A percentile compares a stretch with the other conserved stretches of the same genome.
Evolutionary conservation across 2,888 invertebrate species (phyloP).

Genomic region (Drosophila testacea): DNA sequence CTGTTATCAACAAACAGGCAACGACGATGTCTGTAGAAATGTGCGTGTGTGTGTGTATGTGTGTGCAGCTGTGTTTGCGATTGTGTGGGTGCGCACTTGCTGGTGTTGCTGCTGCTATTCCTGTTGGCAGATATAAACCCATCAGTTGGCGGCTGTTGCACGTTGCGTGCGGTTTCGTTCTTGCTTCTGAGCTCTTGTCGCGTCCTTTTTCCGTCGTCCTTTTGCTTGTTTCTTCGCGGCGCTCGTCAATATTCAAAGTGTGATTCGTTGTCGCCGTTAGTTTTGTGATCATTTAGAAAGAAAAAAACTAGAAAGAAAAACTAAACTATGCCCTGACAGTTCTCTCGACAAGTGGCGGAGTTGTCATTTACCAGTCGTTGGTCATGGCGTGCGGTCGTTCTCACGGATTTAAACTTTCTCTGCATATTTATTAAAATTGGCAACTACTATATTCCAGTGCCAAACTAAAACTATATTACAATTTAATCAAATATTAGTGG

Average conservation of each 20-base stretch:
- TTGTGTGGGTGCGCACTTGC: constrained; percentile 25
- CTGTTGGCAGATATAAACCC: constrained; percentile 67
- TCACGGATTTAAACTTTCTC: constrained; percentile 27
- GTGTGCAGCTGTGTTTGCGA: constrained; percentile 28
- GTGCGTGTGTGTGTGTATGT: constrained; percentile 25
- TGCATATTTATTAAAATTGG: neutral
- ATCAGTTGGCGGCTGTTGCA: constrained; percentile 80
- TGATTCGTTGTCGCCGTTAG: constrained; percentile 45
- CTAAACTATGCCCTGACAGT: constrained; percentile 38
- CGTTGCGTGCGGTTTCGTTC: constrained; percentile 75
- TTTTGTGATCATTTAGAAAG: constrained; percentile 46
- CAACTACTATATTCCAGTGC: neutral
- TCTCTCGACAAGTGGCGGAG: constrained; percentile 36
- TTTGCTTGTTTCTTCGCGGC: constrained; percentile 22
- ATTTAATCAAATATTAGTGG: neutral
- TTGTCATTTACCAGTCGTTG: constrained; percentile 61
- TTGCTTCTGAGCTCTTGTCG: constrained; percentile 29
- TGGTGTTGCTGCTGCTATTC: constrained; percentile 22
- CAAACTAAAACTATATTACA: neutral
- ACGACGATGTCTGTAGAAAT: constrained; percentile 11
- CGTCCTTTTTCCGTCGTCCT: constrained; percentile 1
- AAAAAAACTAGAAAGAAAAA: constrained; percentile 24
- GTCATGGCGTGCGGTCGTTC: constrained; percentile 54
- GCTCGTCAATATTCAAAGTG: constrained; percentile 54
- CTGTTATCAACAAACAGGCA: constrained; percentile 67